Evolutionary conservation across 2,797 vertebrate genomes (phyloP).

Genomic region (Sebastes steindachneri): DNA sequence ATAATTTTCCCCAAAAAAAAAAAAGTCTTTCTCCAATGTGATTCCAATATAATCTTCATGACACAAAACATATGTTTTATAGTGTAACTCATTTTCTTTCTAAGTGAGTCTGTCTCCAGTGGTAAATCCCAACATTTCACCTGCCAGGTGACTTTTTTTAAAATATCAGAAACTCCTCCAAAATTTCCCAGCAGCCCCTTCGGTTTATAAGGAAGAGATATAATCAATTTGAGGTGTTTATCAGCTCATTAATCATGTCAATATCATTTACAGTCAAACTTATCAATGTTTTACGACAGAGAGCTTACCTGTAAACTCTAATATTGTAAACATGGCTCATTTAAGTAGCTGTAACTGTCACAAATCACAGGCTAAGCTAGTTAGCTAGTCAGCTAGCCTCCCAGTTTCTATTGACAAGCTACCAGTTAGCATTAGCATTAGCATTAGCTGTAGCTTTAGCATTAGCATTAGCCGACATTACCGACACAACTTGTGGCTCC

Average conservation of each 20-base stretch:
- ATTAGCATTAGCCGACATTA: conserved; percentile 47
- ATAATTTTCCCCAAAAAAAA: too few species aligned
- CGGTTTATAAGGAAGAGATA: neutral
- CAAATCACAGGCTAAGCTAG: conserved; percentile 13
- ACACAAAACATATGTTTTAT: neutral
- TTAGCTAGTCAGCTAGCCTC: conserved; percentile 9
- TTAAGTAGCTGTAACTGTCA: conserved; percentile 2
- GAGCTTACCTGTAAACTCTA: accelerated
- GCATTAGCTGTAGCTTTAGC: conserved; percentile 11
- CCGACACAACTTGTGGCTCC: conserved; percentile 61
- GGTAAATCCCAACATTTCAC: neutral
- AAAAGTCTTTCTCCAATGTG: neutral
- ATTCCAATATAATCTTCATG: neutral
- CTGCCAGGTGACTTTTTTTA: neutral
- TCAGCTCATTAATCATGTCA: neutral
- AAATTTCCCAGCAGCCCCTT: neutral
- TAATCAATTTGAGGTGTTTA: neutral
- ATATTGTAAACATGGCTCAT: neutral
- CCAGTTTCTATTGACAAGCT: conserved; percentile 10
- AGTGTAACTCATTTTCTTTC: neutral
- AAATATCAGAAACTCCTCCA: neutral
- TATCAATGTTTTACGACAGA: accelerated
- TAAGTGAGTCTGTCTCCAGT: neutral
- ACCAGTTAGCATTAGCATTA: conserved; percentile 6
- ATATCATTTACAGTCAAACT: neutral